These are phyloP conservation scores for Python bivittatus DNA, from an alignment of 2,113 vertebrate species.

Conservation along the genomic window DNA sequence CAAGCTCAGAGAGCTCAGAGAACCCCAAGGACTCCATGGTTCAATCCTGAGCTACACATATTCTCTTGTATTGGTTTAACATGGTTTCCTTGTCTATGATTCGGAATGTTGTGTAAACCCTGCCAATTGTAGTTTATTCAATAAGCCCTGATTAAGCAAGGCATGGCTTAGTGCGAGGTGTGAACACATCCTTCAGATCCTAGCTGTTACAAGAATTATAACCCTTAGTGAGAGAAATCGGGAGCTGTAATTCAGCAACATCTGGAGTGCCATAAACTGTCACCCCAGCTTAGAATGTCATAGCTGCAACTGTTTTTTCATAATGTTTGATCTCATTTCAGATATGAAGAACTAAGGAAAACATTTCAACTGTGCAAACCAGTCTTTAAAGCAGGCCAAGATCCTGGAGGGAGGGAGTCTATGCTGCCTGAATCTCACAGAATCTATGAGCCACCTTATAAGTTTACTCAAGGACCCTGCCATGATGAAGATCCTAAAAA, in stretches of 20 bases:
- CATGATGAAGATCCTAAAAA: constrained; percentile 64
- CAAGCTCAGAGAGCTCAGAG: too few relatives aligned
- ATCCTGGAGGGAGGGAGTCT: constrained; percentile 39
- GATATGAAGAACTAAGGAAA: constrained; percentile 57
- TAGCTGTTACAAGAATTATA: neutral
- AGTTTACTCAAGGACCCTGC: constrained; percentile 64
- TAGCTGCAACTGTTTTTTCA: neutral
- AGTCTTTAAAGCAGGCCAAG: constrained; percentile 49
- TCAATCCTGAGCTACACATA: too few relatives aligned
- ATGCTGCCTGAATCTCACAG: constrained; percentile 52
- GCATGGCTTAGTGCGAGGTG: neutral
- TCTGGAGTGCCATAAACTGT: neutral
- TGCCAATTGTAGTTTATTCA: neutral
- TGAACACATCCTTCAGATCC: neutral
- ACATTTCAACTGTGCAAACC: constrained; percentile 36
- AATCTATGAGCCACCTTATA: constrained; percentile 40
- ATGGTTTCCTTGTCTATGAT: too few relatives aligned
- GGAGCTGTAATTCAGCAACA: neutral
- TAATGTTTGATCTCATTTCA: constrained; percentile 37
- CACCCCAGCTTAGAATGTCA: neutral
- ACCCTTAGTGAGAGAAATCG: neutral
- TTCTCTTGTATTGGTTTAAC: too few relatives aligned
- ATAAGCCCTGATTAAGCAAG: neutral
- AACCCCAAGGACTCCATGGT: too few relatives aligned
- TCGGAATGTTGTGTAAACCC: neutral